A percentile compares a stretch with the other conserved stretches of the same genome.
Conservation (phyloP, 1,140 invertebrate genomes). For the Temnothorax curvispinosus region DNA sequence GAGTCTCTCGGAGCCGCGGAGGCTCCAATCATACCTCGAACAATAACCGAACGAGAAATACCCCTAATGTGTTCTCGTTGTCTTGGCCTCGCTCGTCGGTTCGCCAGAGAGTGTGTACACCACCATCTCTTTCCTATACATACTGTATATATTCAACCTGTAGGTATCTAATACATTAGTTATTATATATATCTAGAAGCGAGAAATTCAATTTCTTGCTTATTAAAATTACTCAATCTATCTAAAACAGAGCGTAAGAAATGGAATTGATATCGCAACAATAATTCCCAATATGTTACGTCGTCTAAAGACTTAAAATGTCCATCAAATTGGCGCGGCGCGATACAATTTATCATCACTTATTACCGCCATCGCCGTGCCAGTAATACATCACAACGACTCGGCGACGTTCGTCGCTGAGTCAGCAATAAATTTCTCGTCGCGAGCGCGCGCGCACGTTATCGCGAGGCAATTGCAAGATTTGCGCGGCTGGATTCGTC, state of each 20-base stretch:
- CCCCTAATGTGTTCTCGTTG: conserved; percentile 67
- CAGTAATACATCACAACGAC: conserved; percentile 59
- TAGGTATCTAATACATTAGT: not conserved
- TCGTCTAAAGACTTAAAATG: conserved; percentile 22
- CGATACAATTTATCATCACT: conserved; percentile 62
- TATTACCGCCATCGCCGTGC: conserved; percentile 50
- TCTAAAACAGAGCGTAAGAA: not conserved
- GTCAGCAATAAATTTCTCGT: conserved; percentile 63
- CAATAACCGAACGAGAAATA: conserved; percentile 80
- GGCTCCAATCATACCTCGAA: conserved; percentile 75
- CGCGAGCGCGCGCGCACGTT: conserved; percentile 46
- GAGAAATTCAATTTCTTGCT: not conserved
- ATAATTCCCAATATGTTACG: conserved; percentile 34
- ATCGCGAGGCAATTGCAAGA: conserved; percentile 60
- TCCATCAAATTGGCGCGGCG: conserved; percentile 44
- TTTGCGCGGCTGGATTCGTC: conserved; percentile 59
- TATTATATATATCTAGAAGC: not conserved
- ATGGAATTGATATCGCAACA: conserved; percentile 12
- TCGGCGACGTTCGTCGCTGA: conserved; percentile 61
- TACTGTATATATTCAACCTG: not conserved
- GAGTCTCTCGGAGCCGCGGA: conserved; percentile 66
- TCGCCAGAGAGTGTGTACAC: conserved; percentile 1
- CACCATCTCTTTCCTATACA: not conserved
- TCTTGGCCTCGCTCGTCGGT: conserved; percentile 52
- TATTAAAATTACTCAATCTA: not conserved